phyloP scores from a whole-genome alignment of 2,888 invertebrate species.

The Ceratothoa steindachneri region DNA sequence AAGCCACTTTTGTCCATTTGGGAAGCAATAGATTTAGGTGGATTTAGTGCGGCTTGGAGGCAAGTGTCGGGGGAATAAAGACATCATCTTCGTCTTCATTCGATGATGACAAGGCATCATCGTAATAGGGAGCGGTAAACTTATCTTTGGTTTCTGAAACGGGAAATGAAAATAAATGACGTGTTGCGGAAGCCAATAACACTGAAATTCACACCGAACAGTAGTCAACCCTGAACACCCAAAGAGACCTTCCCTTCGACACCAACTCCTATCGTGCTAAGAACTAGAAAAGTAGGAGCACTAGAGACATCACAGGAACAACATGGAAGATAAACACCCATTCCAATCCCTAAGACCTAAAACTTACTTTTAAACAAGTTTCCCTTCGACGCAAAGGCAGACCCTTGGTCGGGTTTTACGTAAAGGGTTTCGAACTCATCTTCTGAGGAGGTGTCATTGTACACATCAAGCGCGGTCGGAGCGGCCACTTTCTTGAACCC shows the following conservation, averaged over 20 bases:
- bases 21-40: no score
- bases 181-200: no score
- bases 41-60: no score
- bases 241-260: no score
- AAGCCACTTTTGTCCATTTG: no score
- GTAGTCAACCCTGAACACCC: no score
- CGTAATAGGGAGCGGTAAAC: neutral
- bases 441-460: neutral
- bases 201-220: no score
- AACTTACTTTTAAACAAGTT: slow-evolving; percentile 6
- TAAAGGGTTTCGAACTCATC: slow-evolving; percentile 3
- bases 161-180: neutral
- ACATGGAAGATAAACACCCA: no score
- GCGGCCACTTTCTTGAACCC: neutral
- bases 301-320: no score
- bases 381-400: neutral
- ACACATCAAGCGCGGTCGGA: neutral
- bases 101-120: neutral
- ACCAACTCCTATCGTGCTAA: no score
- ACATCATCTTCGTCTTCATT: slow-evolving; percentile 1
- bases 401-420: neutral
- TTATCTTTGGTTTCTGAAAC: slow-evolving; percentile 3
- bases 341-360: no score
- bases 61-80: neutral
- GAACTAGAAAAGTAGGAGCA: no score